Evolutionary conservation across 2,888 invertebrate genomes (phyloP).

Genomic region (Yponomeuta evonymella): DNA sequence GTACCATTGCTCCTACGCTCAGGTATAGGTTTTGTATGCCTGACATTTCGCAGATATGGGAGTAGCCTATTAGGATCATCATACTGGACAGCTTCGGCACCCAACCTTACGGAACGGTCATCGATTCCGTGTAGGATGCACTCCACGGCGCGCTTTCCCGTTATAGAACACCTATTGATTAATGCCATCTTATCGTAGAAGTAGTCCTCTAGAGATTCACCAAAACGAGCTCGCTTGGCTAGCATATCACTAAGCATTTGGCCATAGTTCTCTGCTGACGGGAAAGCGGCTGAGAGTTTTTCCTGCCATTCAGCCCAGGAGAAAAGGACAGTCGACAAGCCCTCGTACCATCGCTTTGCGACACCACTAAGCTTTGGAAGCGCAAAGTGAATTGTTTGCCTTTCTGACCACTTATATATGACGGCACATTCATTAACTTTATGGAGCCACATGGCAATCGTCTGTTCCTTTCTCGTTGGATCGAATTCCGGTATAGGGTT

Average conservation of each 20-base stretch:
- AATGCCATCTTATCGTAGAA: slow-evolving; percentile 21
- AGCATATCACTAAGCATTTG: slow-evolving; percentile 28
- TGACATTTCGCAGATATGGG: background rate
- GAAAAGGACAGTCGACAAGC: slow-evolving; percentile 24
- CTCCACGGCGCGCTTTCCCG: slow-evolving; percentile 21
- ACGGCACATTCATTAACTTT: slow-evolving; percentile 24
- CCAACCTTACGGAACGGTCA: slow-evolving; percentile 16
- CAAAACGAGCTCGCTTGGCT: slow-evolving; percentile 21
- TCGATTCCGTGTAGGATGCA: slow-evolving; percentile 20
- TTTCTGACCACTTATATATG: slow-evolving; percentile 28
- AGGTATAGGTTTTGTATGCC: background rate
- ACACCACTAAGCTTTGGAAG: slow-evolving; percentile 26
- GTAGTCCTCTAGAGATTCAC: slow-evolving; percentile 25
- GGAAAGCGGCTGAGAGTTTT: slow-evolving; percentile 27
- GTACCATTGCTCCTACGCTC: background rate
- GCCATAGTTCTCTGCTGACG: slow-evolving; percentile 28
- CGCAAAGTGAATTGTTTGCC: slow-evolving; percentile 23
- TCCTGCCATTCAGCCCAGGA: slow-evolving; percentile 30
- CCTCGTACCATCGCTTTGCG: slow-evolving; percentile 27
- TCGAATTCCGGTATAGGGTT: slow-evolving; percentile 22
- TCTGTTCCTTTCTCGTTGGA: slow-evolving; percentile 19
- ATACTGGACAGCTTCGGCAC: slow-evolving; percentile 24
- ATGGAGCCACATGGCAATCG: slow-evolving; percentile 20
- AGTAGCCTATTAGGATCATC: slow-evolving; percentile 23
- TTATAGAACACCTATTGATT: slow-evolving; percentile 21